A percentile compares a stretch with the other conserved stretches of the same genome.
These are phyloP conservation scores for Euschistus heros DNA, from an alignment of 1,140 invertebrate species.

Conservation along the genomic window DNA sequence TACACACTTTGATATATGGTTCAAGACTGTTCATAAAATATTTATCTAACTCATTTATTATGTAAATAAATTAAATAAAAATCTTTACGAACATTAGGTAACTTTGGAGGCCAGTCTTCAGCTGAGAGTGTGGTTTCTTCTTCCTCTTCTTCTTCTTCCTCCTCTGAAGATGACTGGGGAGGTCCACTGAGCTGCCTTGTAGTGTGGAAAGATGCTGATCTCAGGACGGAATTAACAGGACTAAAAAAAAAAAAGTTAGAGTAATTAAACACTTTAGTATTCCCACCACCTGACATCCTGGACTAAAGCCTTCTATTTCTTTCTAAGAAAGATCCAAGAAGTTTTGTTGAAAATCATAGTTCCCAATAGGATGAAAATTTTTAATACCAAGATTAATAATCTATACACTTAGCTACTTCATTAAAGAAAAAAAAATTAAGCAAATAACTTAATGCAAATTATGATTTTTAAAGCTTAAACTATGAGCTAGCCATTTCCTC, in stretches of 20 bases:
- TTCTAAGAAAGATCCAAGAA: not conserved
- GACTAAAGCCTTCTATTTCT: not conserved
- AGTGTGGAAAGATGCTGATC: constrained; percentile 45
- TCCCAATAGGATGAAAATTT: too few relatives aligned
- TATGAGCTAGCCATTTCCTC: too few relatives aligned
- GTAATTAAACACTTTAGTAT: not conserved
- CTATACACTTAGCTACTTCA: too few relatives aligned
- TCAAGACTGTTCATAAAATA: not conserved
- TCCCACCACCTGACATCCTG: not conserved
- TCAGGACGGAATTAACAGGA: constrained; percentile 34
- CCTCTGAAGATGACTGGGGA: constrained; percentile 28
- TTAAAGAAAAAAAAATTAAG: too few relatives aligned
- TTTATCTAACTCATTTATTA: too few relatives aligned
- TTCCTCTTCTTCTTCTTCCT: constrained; percentile 30
- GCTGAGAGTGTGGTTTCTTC: constrained; percentile 24
- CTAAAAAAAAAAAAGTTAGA: constrained; percentile 2
- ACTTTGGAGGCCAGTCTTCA: constrained; percentile 24
- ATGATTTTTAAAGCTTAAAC: too few relatives aligned
- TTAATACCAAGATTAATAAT: too few relatives aligned
- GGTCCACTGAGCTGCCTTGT: constrained; percentile 36
- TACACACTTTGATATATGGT: not conserved
- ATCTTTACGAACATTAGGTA: constrained; percentile 16
- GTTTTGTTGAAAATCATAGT: not conserved
- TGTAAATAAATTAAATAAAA: constrained; percentile 6
- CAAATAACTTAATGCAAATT: too few relatives aligned